Percentiles rank a stretch among this genome's conserved stretches.
Evolutionary conservation across 2,797 vertebrate species (phyloP).

Genomic region (Sebastiscus albofasciatus): DNA sequence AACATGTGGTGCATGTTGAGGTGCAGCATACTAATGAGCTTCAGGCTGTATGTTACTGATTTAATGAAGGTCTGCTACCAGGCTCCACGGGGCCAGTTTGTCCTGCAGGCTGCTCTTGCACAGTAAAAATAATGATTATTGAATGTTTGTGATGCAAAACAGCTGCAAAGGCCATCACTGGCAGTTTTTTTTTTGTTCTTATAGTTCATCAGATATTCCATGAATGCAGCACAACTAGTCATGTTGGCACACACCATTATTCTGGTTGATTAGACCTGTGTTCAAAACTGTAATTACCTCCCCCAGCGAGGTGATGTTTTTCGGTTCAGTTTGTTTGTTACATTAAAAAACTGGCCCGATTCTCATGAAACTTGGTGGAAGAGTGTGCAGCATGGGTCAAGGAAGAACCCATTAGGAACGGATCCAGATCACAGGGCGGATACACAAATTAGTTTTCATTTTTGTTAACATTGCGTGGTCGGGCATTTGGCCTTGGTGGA

Average conservation of each 20-base stretch:
- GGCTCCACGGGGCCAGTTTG: neutral
- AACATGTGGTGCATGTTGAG: neutral
- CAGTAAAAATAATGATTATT: neutral
- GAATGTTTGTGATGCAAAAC: neutral
- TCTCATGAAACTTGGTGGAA: neutral
- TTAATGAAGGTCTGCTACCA: neutral
- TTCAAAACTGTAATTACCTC: neutral
- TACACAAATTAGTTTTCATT: neutral
- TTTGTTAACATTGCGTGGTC: neutral
- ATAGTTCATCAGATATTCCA: neutral
- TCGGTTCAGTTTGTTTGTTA: neutral
- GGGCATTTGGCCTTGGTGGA: neutral
- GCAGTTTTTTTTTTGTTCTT: no score
- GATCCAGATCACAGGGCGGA: no score
- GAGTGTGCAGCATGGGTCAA: no score
- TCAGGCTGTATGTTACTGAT: neutral
- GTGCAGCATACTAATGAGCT: conserved; percentile 20
- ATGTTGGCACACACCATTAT: neutral
- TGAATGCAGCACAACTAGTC: neutral
- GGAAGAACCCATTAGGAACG: no score
- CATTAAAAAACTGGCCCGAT: accelerated
- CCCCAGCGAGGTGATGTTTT: neutral
- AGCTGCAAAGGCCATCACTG: neutral
- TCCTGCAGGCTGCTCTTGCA: neutral
- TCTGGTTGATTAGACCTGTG: neutral